phyloP scores from a whole-genome alignment of 1,140 invertebrate species.

The Lysiphlebus fabarum region DNA sequence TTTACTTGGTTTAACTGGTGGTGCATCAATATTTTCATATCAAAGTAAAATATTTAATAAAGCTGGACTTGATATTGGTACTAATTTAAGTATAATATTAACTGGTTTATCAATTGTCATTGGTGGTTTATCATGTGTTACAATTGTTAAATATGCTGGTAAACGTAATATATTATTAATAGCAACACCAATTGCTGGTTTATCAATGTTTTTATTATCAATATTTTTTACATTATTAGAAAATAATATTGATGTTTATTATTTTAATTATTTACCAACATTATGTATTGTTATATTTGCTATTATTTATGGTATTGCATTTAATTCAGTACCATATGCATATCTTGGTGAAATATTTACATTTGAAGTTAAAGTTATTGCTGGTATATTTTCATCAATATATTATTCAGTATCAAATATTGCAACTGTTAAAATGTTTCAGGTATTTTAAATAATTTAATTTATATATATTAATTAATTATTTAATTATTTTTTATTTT shows the following conservation, averaged over 20 bases:
- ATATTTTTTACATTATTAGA: constrained; percentile 63
- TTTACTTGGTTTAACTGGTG: constrained; percentile 77
- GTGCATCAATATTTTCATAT: constrained; percentile 83
- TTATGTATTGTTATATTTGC: constrained; percentile 45
- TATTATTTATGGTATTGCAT: constrained; percentile 44
- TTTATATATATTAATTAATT: neutral
- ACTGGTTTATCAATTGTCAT: constrained; percentile 75
- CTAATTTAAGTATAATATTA: constrained; percentile 69
- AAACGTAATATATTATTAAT: constrained; percentile 70
- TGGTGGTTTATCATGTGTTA: constrained; percentile 65
- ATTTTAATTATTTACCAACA: constrained; percentile 41
- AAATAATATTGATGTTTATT: constrained; percentile 47
- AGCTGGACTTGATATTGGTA: constrained; percentile 67
- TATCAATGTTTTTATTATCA: constrained; percentile 66
- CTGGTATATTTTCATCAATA: constrained; percentile 46
- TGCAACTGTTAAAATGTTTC: constrained; percentile 48
- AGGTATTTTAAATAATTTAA: constrained; percentile 42
- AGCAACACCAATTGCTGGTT: constrained; percentile 63
- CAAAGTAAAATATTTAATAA: constrained; percentile 71
- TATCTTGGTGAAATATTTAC: constrained; percentile 54
- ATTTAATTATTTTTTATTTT: neutral
- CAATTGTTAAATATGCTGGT: constrained; percentile 73
- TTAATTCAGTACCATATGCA: constrained; percentile 50
- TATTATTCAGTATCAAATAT: constrained; percentile 46
- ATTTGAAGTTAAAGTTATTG: constrained; percentile 50